Evolutionary conservation across 2,797 vertebrate genomes (phyloP), one percentile per base, ranked within the genome.

Genomic region (Acanthurus lineatus): DNA sequence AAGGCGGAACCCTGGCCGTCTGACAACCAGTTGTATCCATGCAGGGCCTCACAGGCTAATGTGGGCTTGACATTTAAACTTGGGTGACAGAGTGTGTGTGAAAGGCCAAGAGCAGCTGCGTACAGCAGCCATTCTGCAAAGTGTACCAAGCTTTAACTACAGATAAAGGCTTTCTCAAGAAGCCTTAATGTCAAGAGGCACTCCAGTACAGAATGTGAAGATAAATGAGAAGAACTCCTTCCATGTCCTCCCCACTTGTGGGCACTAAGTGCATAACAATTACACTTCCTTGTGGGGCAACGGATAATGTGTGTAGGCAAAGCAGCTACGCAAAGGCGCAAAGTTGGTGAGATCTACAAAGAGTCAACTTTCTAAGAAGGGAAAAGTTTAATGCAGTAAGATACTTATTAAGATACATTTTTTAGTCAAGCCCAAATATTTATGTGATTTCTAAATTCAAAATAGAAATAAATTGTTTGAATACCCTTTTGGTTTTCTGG

Each of bases 11-110:
- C 74, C 65, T 54, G 67, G 62, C 81, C 81, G 74, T 83, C 61
- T 68, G 73, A 79, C 73, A 75, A 74, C 67, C 64, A 72, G 53
- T 85, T 82, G 81, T 80, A 82, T 86, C 79, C 75, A 82, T 86
- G 78, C 79, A 71, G 64, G 75, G 67, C 74, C 79, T 85, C 84
- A 87, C 77, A 84, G 88, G 89, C 82, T 90, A 90, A 85, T 87
- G 83, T 79, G 76, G 64, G 82, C 73, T 89, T 94, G 93, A 94
- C 93, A 93, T 94, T 94, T 94, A 90, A 84, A 93, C 83, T 84
- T 79, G 82, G 87, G 88, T 91, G 91, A 91, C 88, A 76, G 86
- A 83, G 89, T 84, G 86, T 72, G 87, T 86, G 87, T 89, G 77
- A 94, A 94, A 93, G 93, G 93, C 88, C 90, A 91, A 86, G 84